Evolutionary conservation across 2,797 vertebrate genomes (phyloP), one percentile per base, ranked within the genome.

Genomic region (Typhlichthys subterraneus): DNA sequence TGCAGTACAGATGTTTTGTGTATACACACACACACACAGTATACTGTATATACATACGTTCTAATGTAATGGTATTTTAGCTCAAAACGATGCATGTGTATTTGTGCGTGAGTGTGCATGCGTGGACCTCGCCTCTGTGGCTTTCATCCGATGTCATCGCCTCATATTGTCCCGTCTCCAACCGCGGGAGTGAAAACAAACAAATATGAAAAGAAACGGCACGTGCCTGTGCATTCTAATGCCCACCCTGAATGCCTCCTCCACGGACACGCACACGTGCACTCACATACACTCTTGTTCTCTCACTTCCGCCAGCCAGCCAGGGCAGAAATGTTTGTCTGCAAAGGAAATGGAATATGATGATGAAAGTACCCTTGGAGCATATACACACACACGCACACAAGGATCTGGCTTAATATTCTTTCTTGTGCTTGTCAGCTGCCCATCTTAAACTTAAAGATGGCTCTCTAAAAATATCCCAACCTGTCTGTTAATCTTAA

Each of bases 331-430:
- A 73, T 85, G 82, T 89, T 85, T 88, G 85, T 86, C 85, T 83
- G 84, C 75, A 72, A 85, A 85, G 85, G 83, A 90, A 90, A 89
- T 88, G 79, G 87, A 88, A 89, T 87, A 86, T 91, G 85, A 91
- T 90, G 86, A 88, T 88, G 87, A 85, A 90, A 87, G 84, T 89
- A 88, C 84, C 87, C 87, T 88, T 89, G 87, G 87, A 89, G 81
- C 69, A 17, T 54, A 78, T 53, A 78, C 61, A 57, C 57, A 19
- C 63, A 1, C 52, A 33, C 51, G 12, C 38, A 15, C 17, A 86
- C 89, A 89, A 89, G 88, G 87, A 84, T 85, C 86, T 88, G 89
- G 87, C 85, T 85, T 82, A 83, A 87, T 85, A 83, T 81, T 72
- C 85, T 61, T 84, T 85, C 80, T 88, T 84, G n/a, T 51, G 31